Base-by-base conservation (phyloP, 1,140 invertebrate genomes). In the Wiebesia pumilae region DNA sequence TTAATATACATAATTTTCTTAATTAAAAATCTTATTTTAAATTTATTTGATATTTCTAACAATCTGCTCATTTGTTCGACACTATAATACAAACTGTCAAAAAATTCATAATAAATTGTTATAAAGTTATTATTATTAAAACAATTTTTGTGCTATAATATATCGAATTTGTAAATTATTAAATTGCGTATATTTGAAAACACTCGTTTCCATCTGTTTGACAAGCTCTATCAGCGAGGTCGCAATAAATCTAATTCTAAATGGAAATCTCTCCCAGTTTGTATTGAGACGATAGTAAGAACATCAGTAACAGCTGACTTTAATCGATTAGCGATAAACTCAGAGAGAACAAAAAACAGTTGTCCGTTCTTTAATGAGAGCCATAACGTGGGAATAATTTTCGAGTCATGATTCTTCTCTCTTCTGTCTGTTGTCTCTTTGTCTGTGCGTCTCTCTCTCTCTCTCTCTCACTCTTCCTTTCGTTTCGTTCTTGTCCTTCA, bases 351-450 rank as follows among this genome's bases (percentile, higher is more conserved):
- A 82, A 67, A 73, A 73, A 83, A 83, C 81, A 83, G 81, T 83
- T 67, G 87, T 83, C 67, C 43, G 67, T 43, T 35, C 81, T 27
- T 83, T 73, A 83, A 83, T 54, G 67, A 51, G 67, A 89, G 88
- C 83, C 88, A 89, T 83, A 91, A 91, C 90, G 91, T 91, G 90
- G 90, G 91, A 92, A 92, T 91, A 84, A 92, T 91, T 91, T 92
- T 90, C 88, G 90, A 89, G 87, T n/a, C n/a, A n/a, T n/a, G n/a
- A n/a, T n/a, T 19, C 27, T 35, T 38, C 19, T n/a, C 54, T 75
- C 83, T 54, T 82, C 73, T 84, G 77, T 71, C 54, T 80, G 83
- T 58, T 58, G 73, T 58, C 58, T 77, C 73, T 67, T 84, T 84
- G 82, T 82, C 80, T 54, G 1, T 19, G n/a, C 14, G 14, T 24